These are phyloP conservation scores for Nyctalus aviator DNA, from an alignment of 2,797 vertebrate genomes.

Conservation along the genomic window DNA sequence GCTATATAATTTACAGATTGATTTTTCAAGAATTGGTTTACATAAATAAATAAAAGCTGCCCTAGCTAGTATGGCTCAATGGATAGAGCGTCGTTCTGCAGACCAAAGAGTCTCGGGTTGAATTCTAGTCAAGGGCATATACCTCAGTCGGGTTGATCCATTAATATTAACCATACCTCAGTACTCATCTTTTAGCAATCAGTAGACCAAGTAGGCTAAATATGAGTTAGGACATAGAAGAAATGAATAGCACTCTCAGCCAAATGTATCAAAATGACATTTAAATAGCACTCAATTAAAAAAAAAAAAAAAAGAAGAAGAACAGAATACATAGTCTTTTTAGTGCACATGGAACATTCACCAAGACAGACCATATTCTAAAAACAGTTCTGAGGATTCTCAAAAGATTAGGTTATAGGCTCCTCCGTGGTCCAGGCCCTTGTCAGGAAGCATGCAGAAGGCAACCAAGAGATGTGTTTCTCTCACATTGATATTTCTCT, in stretches of 20 bases:
- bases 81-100: background rate
- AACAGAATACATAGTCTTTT: background rate
- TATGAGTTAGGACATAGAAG: background rate
- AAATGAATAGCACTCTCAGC: background rate
- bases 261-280: background rate
- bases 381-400: background rate
- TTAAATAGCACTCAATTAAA: background rate
- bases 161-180: too few relatives aligned
- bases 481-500: too few relatives aligned
- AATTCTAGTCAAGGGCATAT: background rate
- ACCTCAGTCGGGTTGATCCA: background rate
- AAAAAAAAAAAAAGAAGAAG: background rate
- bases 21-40: slow-evolving; percentile 35
- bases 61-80: background rate
- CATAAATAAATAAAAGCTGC: slow-evolving; percentile 47
- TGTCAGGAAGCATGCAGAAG: too few relatives aligned
- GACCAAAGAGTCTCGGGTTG: background rate
- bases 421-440: too few relatives aligned
- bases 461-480: too few relatives aligned
- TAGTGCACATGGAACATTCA: background rate
- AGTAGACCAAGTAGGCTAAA: background rate
- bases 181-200: background rate
- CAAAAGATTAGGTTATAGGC: background rate
- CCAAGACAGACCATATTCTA: background rate
- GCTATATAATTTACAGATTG: background rate